These are phyloP conservation scores for Vanessa atalanta DNA, from an alignment of 1,140 invertebrate species.

Conservation along the genomic window DNA sequence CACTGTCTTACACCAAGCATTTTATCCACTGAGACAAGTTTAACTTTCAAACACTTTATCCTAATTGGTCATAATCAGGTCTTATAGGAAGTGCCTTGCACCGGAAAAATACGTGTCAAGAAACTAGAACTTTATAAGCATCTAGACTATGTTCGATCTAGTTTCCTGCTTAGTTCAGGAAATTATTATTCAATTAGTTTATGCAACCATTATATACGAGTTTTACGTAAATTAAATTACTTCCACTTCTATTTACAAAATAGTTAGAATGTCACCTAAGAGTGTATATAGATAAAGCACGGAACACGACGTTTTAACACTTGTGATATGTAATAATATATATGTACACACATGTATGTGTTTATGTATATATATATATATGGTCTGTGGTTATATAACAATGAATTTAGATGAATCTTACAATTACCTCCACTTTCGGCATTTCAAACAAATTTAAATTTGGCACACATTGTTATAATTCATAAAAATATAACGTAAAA, in stretches of 20 bases:
- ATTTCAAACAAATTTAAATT: no score
- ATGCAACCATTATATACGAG: conserved; percentile 35
- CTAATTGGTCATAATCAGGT: background rate
- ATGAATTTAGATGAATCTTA: no score
- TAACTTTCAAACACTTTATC: no score
- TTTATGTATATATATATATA: background rate
- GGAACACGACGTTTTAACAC: conserved; percentile 10
- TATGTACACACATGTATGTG: background rate
- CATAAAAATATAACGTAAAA: no score
- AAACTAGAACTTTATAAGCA: conserved; percentile 18
- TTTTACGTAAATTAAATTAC: conserved; percentile 35
- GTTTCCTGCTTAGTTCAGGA: conserved; percentile 34
- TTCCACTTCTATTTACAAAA: conserved; percentile 28
- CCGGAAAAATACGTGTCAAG: background rate
- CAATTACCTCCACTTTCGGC: no score
- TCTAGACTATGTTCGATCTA: conserved; percentile 19
- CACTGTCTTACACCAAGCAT: no score
- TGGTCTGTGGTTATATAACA: background rate
- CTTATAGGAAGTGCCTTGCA: background rate
- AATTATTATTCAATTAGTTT: conserved; percentile 37
- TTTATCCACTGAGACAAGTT: no score
- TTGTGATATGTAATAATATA: background rate
- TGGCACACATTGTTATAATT: no score
- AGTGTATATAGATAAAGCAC: conserved; percentile 11
- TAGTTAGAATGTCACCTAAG: conserved; percentile 20